Percentiles rank a stretch among this genome's conserved stretches.
phyloP scores from a whole-genome alignment of 1,140 invertebrate genomes.

The Heliconius eleuchia region DNA sequence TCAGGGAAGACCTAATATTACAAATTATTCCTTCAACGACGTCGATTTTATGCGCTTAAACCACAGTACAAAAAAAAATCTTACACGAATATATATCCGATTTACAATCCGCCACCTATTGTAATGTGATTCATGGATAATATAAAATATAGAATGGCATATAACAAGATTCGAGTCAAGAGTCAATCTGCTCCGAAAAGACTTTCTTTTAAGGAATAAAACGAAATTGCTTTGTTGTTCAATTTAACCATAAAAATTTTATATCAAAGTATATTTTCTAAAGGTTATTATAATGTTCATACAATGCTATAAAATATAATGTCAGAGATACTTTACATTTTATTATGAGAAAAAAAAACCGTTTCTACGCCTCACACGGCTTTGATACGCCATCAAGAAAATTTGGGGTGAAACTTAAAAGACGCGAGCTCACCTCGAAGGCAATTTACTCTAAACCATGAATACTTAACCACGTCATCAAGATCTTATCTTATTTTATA shows the following conservation, averaged over 20 bases:
- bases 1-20: too few relatives aligned
- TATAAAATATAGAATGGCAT: too few relatives aligned
- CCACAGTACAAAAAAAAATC: too few relatives aligned
- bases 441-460: constrained; percentile 24
- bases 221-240: constrained; percentile 6
- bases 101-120: too few relatives aligned
- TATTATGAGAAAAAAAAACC: constrained; percentile 24
- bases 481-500: constrained; percentile 10
- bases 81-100: neutral
- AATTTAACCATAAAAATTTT: neutral
- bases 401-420: constrained; percentile 21
- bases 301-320: constrained; percentile 23
- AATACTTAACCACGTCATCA: constrained; percentile 25
- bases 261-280: neutral
- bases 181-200: neutral
- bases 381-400: constrained; percentile 27
- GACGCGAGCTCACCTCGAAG: constrained; percentile 16
- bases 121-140: too few relatives aligned
- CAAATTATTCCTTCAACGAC: too few relatives aligned
- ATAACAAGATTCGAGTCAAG: too few relatives aligned
- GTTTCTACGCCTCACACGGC: constrained; percentile 7
- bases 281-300: neutral
- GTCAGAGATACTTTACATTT: constrained; percentile 5
- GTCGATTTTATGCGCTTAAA: too few relatives aligned
- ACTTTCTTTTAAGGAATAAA: neutral